A percentile compares a stretch with the other conserved stretches of the same genome.
phyloP scores from a whole-genome alignment of 2,797 vertebrate species.

The Enteromius mattozi region DNA sequence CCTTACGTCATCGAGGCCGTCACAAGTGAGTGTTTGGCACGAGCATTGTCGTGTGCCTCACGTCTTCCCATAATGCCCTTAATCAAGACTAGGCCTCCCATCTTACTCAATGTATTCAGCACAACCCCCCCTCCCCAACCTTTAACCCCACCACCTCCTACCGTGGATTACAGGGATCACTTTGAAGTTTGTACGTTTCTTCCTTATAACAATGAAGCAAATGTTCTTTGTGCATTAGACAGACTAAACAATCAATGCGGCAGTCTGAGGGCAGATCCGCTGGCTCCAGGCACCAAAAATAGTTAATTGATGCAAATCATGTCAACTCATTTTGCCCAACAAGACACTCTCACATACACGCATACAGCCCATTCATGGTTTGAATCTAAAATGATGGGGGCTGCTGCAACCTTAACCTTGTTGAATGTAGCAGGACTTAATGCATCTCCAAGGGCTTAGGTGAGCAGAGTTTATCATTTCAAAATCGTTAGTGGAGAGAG shows the following conservation, averaged over 20 bases:
- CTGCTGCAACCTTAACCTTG: constrained; percentile 85
- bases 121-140: background rate
- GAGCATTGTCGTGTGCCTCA: constrained; percentile 26
- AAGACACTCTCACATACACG: constrained; percentile 45
- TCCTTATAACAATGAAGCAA: constrained; percentile 76
- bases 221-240: constrained; percentile 75
- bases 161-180: constrained; percentile 58
- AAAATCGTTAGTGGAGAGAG: constrained; percentile 89
- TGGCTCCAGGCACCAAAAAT: constrained; percentile 80
- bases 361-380: constrained; percentile 61
- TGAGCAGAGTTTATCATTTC: constrained; percentile 91
- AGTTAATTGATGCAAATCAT: constrained; percentile 83
- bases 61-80: constrained; percentile 40
- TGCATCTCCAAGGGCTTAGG: constrained; percentile 85
- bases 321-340: constrained; percentile 56
- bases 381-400: constrained; percentile 76
- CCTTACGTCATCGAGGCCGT: constrained; percentile 94
- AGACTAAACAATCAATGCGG: constrained; percentile 78
- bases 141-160: constrained; percentile 41
- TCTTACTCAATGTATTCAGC: constrained; percentile 25
- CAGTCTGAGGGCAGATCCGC: constrained; percentile 74
- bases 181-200: constrained; percentile 78
- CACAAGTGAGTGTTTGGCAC: constrained; percentile 83
- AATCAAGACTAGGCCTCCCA: constrained; percentile 35
- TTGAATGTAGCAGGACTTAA: constrained; percentile 86